A percentile compares a stretch with the other conserved stretches of the same genome.
phyloP scores from a whole-genome alignment of 2,113 vertebrate species.

The Serilophus lunatus region DNA sequence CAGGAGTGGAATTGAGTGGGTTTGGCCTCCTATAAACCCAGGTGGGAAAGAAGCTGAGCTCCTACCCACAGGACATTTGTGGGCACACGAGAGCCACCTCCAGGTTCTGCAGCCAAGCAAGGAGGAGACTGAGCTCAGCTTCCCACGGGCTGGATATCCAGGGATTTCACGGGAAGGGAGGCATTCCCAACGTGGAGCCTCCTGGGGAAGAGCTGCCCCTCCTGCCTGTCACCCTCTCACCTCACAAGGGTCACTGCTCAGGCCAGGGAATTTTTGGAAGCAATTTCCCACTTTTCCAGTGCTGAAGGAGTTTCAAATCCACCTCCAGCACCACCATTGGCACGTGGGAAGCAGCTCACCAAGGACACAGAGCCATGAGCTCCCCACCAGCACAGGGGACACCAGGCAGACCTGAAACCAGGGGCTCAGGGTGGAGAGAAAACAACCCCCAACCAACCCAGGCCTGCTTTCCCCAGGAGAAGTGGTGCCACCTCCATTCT shows the following conservation, averaged over 20 bases:
- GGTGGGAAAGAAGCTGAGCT: too few relatives aligned
- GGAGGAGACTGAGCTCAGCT: neutral
- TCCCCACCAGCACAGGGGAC: neutral
- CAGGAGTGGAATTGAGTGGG: neutral
- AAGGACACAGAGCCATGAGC: neutral
- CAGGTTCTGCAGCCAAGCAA: neutral
- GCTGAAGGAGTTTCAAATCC: too few relatives aligned
- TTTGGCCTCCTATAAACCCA: neutral
- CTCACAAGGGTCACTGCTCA: neutral
- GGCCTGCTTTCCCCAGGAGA: neutral
- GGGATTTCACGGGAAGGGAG: neutral
- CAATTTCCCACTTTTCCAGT: neutral
- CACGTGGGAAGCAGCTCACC: neutral
- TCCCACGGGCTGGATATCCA: neutral
- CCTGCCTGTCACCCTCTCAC: neutral
- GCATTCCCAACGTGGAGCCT: fast-evolving
- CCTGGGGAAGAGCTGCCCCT: neutral
- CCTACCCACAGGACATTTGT: neutral
- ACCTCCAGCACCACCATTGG: too few relatives aligned
- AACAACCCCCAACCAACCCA: neutral
- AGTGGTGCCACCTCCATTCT: too few relatives aligned
- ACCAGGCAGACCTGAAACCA: neutral
- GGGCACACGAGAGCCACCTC: neutral
- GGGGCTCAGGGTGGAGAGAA: neutral
- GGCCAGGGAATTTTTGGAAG: neutral